Base-by-base conservation (phyloP, 2,888 invertebrate genomes). In the Eupeodes luniger region DNA sequence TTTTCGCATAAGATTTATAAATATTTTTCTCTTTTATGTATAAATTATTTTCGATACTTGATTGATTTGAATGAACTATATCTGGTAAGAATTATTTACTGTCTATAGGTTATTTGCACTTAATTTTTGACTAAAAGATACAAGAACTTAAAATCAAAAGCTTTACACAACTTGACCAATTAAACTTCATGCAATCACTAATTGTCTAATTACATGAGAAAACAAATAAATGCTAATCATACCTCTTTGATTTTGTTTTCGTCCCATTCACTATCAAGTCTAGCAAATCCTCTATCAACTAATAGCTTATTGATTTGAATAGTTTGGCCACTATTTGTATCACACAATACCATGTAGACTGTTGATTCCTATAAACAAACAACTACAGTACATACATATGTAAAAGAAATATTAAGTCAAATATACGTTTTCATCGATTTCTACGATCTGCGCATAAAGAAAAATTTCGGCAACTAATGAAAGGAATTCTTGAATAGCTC, bases 361-460 rank as follows among this genome's bases (percentile, higher is more conserved):
- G 85, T 82, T 6, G 91, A 90, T 57, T 91, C 81, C 93, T 93
- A 87, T 87, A 74, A 74, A 61, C 59, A 57, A 49, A 7, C 40
- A 7, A 40, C 40, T 14, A 47, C 34, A 14, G 11, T 59, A 49
- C 7, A 12, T 59, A 49, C 7, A 0, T 10, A 19, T 12, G 11
- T 14, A 11, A 53, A 51, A 69, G n/a, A 9, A 14, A n/a, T n/a
- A 19, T 66, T 57, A 27, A 19, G 3, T 9, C 34, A n/a, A 11
- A 51, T 10, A 40, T 16, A 81, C 88, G 19, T 78, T 81, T 53
- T 81, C 78, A 79, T 91, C 90, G 19, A 93, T 90, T 64, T 91
- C 91, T 1, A 91, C 89, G 10, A 93, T 85, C 78, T 91, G 90
- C 0, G 91, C 93, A 83, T 89, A 91, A 0, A 93, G 90, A 47